phyloP scores from a whole-genome alignment of 2,113 vertebrate genomes.

The Cariama cristata region DNA sequence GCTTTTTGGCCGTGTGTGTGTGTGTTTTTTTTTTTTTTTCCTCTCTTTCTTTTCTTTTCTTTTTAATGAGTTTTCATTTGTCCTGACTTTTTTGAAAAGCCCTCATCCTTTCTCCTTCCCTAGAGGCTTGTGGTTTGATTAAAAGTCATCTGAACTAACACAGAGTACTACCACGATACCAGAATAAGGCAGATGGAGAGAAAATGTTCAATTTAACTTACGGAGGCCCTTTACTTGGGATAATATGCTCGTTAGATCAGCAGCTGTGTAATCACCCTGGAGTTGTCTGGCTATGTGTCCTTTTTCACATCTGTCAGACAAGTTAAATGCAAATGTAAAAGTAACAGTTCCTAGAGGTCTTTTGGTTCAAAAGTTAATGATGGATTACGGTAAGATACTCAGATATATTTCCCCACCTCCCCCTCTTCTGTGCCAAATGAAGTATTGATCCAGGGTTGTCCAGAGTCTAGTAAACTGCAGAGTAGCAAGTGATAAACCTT shows the following conservation, averaged over 20 bases:
- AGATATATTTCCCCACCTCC: neutral
- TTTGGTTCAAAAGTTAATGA: neutral
- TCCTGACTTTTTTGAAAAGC: neutral
- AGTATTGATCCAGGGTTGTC: neutral
- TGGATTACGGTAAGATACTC: neutral
- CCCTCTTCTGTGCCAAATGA: neutral
- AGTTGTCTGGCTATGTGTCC: neutral
- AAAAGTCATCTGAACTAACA: neutral
- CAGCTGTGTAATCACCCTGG: neutral
- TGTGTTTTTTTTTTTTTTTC: rapidly evolving
- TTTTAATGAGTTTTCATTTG: neutral
- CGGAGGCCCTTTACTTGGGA: neutral
- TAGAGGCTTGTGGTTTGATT: neutral
- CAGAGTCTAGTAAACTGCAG: neutral
- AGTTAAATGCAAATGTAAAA: neutral
- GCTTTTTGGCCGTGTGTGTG: neutral
- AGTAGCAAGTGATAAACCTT: neutral
- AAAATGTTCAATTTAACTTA: neutral
- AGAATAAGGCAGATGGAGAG: neutral
- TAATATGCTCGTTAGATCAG: neutral
- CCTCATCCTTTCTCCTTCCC: neutral
- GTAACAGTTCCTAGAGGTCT: neutral
- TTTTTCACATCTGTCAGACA: neutral
- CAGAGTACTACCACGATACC: neutral
- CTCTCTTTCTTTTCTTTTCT: rapidly evolving